phyloP scores from a whole-genome alignment of 2,888 invertebrate genomes.

The Aspidiotus destructor region DNA sequence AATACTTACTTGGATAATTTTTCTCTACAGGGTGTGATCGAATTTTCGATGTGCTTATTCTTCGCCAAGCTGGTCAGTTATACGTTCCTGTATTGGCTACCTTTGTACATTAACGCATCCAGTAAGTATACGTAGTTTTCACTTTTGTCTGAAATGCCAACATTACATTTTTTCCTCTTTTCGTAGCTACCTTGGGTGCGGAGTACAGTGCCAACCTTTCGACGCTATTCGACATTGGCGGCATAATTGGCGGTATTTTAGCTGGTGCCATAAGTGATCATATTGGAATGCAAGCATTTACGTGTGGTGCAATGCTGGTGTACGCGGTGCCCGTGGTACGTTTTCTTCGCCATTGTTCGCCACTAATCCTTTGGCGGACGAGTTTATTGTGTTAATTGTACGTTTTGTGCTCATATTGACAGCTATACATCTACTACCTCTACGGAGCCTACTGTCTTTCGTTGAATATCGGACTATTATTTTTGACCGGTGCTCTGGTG shows the following conservation, averaged over 20 bases:
- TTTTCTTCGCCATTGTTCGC: neutral
- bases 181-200: constrained; percentile 57
- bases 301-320: constrained; percentile 71
- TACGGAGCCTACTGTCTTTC: constrained; percentile 55
- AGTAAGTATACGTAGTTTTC: constrained; percentile 53
- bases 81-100: constrained; percentile 94
- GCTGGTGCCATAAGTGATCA: constrained; percentile 81
- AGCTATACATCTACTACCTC: constrained; percentile 71
- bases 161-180: constrained; percentile 31
- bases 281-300: constrained; percentile 73
- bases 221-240: constrained; percentile 79
- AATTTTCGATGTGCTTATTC: constrained; percentile 85
- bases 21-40: constrained; percentile 64
- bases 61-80: constrained; percentile 95
- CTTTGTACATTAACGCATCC: constrained; percentile 72
- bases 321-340: constrained; percentile 57
- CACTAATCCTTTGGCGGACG: neutral
- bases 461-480: constrained; percentile 57
- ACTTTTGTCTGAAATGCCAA: neutral
- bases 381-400: neutral
- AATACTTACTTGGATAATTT: neutral
- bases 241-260: constrained; percentile 75
- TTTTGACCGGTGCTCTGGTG: constrained; percentile 70
- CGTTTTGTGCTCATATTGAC: constrained; percentile 39
- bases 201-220: constrained; percentile 65